Evolutionary conservation across 2,113 vertebrate genomes (phyloP), one percentile per base, ranked within the genome.

Genomic region (Pseudorectes ferrugineus): DNA sequence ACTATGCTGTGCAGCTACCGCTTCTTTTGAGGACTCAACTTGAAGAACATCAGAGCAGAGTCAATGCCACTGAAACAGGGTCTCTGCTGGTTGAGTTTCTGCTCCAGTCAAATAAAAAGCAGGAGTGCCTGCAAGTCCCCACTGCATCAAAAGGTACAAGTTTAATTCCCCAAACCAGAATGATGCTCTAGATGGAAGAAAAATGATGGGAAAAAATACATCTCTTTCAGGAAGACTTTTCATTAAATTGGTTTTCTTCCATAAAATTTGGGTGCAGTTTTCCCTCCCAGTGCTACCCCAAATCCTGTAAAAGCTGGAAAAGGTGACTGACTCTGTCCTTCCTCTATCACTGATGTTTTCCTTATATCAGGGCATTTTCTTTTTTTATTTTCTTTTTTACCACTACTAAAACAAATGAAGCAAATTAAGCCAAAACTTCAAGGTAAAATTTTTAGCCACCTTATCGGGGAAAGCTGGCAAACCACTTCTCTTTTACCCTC

Each of bases 121-220:
- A 67, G 20, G 17, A 62, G 12, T 20, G 16, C 19, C 63, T 49
- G 11, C 35, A 52, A 84, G 8, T 65, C 14, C 9, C 14, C 22
- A 35, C n/a, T 43, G 3, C 14, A 46, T 11, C 45, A 20, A 40
- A 38, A 59, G 14, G 7, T 20, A 18, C 8, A 61, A 65, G 19
- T 49, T 48, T 38, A 63, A 48, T 77, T 54, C 21, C 23, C 22
- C 58, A 91, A 84, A 49, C 5, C 20, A 49, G 26, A 38, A 45
- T 36, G 18, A 57, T 2, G 1, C 9, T 31, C 16, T 35, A 73
- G 20, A 40, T 35, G 17, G 33, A 45, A 23, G 9, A 70, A 76
- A 52, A 42, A 5, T 51, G 12, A 19, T 55, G 40, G 9, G 14
- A 8, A 61, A 45, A 77, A 72, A 31, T 3, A 5, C 0, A 0